Conservation (phyloP, 2,797 vertebrate species). For the Sciaenops ocellatus region DNA sequence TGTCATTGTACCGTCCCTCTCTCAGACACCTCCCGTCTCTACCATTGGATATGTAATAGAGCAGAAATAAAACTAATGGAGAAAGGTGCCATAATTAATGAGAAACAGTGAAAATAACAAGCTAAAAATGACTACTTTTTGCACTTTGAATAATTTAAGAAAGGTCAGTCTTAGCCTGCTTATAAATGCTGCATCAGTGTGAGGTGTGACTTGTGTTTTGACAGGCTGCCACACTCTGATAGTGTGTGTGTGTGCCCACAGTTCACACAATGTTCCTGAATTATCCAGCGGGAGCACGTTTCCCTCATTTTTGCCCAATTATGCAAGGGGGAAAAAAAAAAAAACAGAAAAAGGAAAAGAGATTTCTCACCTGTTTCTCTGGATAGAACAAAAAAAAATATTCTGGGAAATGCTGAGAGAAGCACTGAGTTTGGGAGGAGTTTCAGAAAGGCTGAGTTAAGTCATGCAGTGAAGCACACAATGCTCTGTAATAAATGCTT, state of each 20-base stretch:
- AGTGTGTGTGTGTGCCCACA: conserved; percentile 4
- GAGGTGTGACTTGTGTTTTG: conserved; percentile 65
- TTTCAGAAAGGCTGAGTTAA: conserved; percentile 38
- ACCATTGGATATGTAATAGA: background rate
- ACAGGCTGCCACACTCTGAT: conserved; percentile 61
- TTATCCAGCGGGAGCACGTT: conserved; percentile 45
- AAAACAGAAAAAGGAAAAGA: background rate
- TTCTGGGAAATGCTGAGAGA: conserved; percentile 14
- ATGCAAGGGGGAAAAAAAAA: conserved; percentile 11
- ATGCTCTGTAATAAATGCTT: conserved; percentile 40
- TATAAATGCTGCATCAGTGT: conserved; percentile 49
- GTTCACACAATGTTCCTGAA: conserved; percentile 52
- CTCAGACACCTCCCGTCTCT: background rate
- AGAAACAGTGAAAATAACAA: background rate
- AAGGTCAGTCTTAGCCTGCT: conserved; percentile 37
- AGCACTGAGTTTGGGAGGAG: conserved; percentile 24
- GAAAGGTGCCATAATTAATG: conserved; percentile 1
- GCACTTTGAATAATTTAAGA: conserved; percentile 34
- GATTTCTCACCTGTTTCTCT: conserved; percentile 5
- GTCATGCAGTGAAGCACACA: conserved; percentile 26
- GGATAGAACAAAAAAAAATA: conserved; percentile 6
- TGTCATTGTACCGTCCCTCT: conserved; percentile 19
- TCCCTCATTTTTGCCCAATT: conserved; percentile 43
- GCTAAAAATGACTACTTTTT: conserved; percentile 10
- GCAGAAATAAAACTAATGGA: background rate